phyloP scores from a whole-genome alignment of 2,113 vertebrate species.

The Proterorhinus semilunaris region DNA sequence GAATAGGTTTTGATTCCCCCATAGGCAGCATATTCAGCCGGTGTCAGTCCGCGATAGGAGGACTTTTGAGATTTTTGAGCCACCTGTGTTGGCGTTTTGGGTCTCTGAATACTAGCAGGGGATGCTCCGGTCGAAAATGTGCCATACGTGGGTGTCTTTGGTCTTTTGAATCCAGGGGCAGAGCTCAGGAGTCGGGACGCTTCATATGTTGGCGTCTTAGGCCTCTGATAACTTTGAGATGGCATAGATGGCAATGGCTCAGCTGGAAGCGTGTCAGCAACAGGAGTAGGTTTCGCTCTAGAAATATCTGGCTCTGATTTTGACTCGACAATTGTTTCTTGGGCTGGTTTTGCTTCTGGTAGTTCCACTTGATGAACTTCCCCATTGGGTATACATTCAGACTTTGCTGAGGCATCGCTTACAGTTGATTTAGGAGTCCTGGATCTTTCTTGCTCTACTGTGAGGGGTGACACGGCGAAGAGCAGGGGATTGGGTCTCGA shows the following conservation, averaged over 20 bases:
- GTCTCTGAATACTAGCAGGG: slow-evolving; percentile 58
- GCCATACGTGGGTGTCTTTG: slow-evolving; percentile 61
- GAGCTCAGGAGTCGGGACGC: slow-evolving; percentile 46
- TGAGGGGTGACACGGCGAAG: slow-evolving; percentile 73
- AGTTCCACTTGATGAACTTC: slow-evolving; percentile 31
- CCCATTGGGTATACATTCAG: slow-evolving; percentile 43
- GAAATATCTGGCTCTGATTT: slow-evolving; percentile 46
- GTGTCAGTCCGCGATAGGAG: slow-evolving; percentile 74
- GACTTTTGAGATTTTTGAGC: slow-evolving; percentile 57
- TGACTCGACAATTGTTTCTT: slow-evolving; percentile 43
- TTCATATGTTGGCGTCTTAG: slow-evolving; percentile 63
- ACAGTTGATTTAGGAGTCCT: slow-evolving; percentile 46
- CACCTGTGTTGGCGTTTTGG: slow-evolving; percentile 64
- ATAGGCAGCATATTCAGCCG: slow-evolving; percentile 74
- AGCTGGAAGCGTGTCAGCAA: slow-evolving; percentile 27
- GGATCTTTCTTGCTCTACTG: slow-evolving; percentile 63
- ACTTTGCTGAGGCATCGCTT: slow-evolving; percentile 4
- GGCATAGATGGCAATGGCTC: slow-evolving; percentile 24
- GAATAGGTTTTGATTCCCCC: slow-evolving; percentile 70
- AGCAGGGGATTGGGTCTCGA: slow-evolving; percentile 75
- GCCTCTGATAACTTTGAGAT: slow-evolving; percentile 35
- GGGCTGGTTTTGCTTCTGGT: slow-evolving; percentile 26
- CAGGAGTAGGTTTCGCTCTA: slow-evolving; percentile 15
- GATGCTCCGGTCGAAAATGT: slow-evolving; percentile 27
- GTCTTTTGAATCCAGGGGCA: slow-evolving; percentile 59